phyloP scores from a whole-genome alignment of 2,113 vertebrate species.

The Alces alces region DNA sequence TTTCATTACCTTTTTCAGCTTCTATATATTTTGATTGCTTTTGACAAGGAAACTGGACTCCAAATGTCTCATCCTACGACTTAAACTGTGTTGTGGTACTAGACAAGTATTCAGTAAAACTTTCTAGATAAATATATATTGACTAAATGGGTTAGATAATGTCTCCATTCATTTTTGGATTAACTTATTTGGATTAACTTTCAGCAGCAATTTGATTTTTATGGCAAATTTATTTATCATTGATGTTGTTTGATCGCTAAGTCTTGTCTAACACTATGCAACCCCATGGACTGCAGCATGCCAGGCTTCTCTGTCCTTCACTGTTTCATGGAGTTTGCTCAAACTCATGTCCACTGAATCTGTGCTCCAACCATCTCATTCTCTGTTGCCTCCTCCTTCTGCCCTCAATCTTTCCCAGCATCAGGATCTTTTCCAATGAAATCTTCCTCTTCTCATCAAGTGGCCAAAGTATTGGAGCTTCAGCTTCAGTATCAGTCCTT shows the following conservation, averaged over 20 bases:
- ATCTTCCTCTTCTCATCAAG: neutral
- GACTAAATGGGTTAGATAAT: neutral
- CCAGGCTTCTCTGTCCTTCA: too few relatives aligned
- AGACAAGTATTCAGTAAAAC: neutral
- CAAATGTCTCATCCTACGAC: neutral
- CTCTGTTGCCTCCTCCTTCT: too few relatives aligned
- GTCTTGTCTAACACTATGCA: too few relatives aligned
- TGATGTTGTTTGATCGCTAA: too few relatives aligned
- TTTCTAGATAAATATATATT: neutral
- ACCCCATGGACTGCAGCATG: too few relatives aligned
- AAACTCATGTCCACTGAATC: too few relatives aligned
- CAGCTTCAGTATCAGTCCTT: neutral
- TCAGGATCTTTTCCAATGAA: neutral
- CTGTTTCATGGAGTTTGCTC: too few relatives aligned
- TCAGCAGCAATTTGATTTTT: neutral
- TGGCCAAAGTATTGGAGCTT: neutral
- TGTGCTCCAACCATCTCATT: too few relatives aligned
- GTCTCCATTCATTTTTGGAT: neutral
- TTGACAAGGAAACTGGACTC: neutral
- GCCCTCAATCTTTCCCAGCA: too few relatives aligned
- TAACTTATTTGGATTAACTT: constrained; percentile 12
- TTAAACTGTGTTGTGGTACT: neutral
- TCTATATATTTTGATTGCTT: constrained; percentile 8
- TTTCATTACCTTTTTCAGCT: neutral
- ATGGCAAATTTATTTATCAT: neutral